Evolutionary conservation across 2,888 invertebrate genomes (phyloP).

Genomic region (Lithodes maja): DNA sequence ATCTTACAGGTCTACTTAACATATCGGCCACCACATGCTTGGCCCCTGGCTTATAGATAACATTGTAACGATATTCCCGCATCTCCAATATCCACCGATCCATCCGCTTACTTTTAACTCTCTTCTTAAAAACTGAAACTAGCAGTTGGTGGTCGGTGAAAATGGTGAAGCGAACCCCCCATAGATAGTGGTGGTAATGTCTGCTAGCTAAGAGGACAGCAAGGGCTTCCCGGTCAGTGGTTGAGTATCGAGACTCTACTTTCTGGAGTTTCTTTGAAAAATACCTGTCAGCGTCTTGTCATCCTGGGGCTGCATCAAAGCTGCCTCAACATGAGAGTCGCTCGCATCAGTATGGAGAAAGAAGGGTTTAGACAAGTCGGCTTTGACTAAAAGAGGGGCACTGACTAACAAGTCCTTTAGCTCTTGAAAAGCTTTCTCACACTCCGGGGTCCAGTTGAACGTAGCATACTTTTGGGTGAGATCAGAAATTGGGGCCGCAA

Average conservation of each 20-base stretch:
- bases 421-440: background rate
- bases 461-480: background rate
- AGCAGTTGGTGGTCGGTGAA: background rate
- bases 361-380: background rate
- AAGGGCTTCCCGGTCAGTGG: conserved; percentile 13
- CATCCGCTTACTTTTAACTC: background rate
- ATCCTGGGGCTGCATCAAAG: background rate
- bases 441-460: conserved; percentile 8
- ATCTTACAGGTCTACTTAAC: background rate
- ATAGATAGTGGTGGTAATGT: conserved; percentile 9
- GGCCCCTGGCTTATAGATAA: background rate
- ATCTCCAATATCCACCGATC: background rate
- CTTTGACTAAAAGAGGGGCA: background rate
- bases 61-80: background rate
- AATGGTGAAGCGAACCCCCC: background rate
- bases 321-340: background rate
- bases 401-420: background rate
- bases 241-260: background rate
- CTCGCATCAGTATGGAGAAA: background rate
- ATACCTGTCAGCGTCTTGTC: background rate
- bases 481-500: background rate
- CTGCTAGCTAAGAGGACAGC: background rate
- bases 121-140: background rate
- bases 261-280: background rate
- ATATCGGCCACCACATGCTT: background rate